Percentiles rank a stretch among this genome's conserved stretches.
These are phyloP conservation scores for Argyrosomus regius DNA, from an alignment of 2,797 vertebrate species.

Conservation along the genomic window DNA sequence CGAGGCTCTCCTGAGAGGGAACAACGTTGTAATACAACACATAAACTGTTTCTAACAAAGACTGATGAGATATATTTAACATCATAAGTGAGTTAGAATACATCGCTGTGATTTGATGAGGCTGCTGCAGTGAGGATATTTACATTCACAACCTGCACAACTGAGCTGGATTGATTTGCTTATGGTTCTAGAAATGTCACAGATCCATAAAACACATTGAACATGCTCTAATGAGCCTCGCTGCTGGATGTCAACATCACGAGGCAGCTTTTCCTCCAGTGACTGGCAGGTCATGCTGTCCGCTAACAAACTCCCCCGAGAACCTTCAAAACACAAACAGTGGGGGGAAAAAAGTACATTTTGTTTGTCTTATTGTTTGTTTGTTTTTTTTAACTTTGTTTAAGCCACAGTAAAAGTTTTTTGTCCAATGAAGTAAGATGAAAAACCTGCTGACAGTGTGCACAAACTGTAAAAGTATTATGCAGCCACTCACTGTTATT, in stretches of 20 bases:
- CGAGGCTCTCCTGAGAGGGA: not conserved
- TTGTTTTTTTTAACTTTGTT: not conserved
- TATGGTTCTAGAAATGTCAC: constrained; percentile 1
- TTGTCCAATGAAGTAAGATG: not conserved
- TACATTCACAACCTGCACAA: not conserved
- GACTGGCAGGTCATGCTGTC: constrained; percentile 27
- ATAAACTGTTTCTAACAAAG: constrained; percentile 5
- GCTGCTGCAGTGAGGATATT: not conserved
- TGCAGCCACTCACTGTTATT: too few species aligned
- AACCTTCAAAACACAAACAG: not conserved
- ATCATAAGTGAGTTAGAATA: not conserved
- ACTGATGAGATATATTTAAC: not conserved
- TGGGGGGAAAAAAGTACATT: not conserved
- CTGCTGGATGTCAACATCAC: not conserved
- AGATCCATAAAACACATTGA: constrained; percentile 12
- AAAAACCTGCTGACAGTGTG: not conserved
- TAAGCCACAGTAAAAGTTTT: not conserved
- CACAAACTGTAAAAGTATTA: not conserved
- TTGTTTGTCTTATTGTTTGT: not conserved
- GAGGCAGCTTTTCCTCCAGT: not conserved
- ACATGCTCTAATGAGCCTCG: constrained; percentile 19
- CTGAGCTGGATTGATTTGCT: not conserved
- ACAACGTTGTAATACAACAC: not conserved
- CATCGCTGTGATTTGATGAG: not conserved
- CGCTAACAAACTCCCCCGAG: constrained; percentile 3